Base-by-base conservation (phyloP, 2,888 invertebrate species). In the Diadromus collaris region DNA sequence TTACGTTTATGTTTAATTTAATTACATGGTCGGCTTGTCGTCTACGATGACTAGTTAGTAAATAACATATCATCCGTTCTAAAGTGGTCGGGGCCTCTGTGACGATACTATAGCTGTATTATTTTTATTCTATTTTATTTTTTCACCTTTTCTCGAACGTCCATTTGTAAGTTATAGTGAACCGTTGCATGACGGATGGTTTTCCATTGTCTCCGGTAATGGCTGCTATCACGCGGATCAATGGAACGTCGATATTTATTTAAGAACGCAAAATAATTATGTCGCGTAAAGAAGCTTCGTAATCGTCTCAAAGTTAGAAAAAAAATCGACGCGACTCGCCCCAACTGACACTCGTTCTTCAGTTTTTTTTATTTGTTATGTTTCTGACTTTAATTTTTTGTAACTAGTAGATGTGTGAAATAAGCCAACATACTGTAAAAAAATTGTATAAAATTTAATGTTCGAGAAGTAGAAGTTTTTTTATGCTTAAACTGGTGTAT, bases 281-380 rank as follows among this genome's bases (percentile, higher is more conserved):
- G 24, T 67, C 7, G 29, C 38, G 38, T 54, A 27, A 10, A 54
- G 27, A 27, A 27, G 27, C 21, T 21, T 32, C 48, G 32, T 68
- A n/a, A 41, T 27, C 54, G 19, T 34, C 24, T 54, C 34, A n/a
- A 34, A 13, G 2, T n/a, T 29, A 32, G n/a, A 72, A 54, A 63
- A 44, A 54, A n/a, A 21, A 68, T 38, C 29, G 61, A 83, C 82
- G 81, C 83, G 80, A 81, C 83, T 83, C 83, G 80, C 78, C 83
- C 83, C 84, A 82, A 83, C 83, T 84, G 84, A 83, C 84, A 83
- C 83, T 77, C 75, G 67, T 77, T 68, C 60, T 58, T 68, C 7
- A 64, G 63, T 68, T 77, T 73, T 34, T 60, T 51, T 38, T 2
- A 13, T 13, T 38, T 38, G 13, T 1, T 38, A 38, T 38, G 4